Evolutionary conservation across 2,113 vertebrate species (phyloP), one percentile per base, ranked within the genome.

Genomic region (Eptesicus fuscus): DNA sequence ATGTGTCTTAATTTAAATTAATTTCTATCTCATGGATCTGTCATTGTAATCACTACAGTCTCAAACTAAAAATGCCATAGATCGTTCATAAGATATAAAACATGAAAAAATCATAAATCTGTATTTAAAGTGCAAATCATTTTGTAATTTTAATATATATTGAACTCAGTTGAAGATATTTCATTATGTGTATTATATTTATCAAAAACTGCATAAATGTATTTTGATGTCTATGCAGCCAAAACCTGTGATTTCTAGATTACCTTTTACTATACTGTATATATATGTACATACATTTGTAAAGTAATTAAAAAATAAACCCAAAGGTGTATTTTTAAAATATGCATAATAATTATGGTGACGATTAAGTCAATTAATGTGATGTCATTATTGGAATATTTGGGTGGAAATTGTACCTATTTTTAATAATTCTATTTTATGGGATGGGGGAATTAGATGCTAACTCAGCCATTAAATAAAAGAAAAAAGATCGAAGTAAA

Each of bases 341-440:
- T 0, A 37, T 93, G 59, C 65, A 93, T 18, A 93, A 78, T 95
- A 92, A 96, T 96, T 97, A 95, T 91, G 87, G 40, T 96, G 95
- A 97, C 88, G 87, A 95, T 97, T 96, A 97, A 96, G 90, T 95
- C 83, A 97, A 96, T 89, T 96, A 94, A 83, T 96, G 96, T 95
- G 51, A 73, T 95, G 97, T 89, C 20, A 1, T 83, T 95, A 56
- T 97, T 95, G 96, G 98, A 97, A 95, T 98, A 94, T 97, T 97
- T 95, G 90, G 90, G 96, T 97, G 56, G 80, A 96, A 71, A 76
- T 95, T 97, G 94, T 51, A 82, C 89, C 86, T 96, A 89, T 96
- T 94, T 98, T 95, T 96, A 97, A 96, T 86, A 87, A 97, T 49
- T 96, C 71, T 18, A 77, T 96, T 96, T 95, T 97, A 96, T 96